phyloP scores from a whole-genome alignment of 2,797 vertebrate genomes.

The Falco naumanni region DNA sequence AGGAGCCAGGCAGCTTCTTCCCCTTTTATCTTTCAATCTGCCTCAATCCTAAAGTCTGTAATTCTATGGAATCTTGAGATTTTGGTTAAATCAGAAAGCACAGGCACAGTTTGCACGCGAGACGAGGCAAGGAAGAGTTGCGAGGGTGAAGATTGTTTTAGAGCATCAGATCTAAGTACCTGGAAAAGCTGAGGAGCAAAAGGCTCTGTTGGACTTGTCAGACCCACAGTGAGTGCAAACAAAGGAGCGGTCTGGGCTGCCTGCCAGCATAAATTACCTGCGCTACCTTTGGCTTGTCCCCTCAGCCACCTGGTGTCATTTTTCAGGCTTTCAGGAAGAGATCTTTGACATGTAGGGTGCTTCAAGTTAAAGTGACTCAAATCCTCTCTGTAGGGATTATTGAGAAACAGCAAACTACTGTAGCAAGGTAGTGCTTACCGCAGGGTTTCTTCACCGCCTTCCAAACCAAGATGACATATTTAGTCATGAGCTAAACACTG shows the following conservation, averaged over 20 bases:
- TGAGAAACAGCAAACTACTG: neutral
- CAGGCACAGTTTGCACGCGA: rapidly evolving
- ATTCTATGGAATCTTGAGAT: neutral
- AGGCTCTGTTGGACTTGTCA: neutral
- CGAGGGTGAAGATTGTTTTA: neutral
- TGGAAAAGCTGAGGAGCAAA: neutral
- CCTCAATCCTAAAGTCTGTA: neutral
- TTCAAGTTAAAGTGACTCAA: constrained; percentile 4
- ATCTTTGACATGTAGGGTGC: neutral
- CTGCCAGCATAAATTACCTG: constrained; percentile 43
- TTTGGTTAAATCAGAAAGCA: neutral
- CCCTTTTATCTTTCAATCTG: neutral
- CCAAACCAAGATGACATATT: neutral
- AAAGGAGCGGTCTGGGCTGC: constrained; percentile 3
- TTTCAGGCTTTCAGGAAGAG: constrained; percentile 52
- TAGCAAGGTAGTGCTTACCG: neutral
- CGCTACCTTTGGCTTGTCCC: constrained; percentile 26
- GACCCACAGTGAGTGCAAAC: constrained; percentile 29
- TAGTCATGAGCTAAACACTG: neutral
- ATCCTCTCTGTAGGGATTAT: neutral
- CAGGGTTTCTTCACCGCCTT: neutral
- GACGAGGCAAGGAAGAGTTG: neutral
- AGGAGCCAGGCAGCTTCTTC: neutral
- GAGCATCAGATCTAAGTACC: neutral
- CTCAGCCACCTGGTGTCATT: constrained; percentile 12